phyloP scores from a whole-genome alignment of 2,113 vertebrate species.

The Pachyramphus minor region DNA sequence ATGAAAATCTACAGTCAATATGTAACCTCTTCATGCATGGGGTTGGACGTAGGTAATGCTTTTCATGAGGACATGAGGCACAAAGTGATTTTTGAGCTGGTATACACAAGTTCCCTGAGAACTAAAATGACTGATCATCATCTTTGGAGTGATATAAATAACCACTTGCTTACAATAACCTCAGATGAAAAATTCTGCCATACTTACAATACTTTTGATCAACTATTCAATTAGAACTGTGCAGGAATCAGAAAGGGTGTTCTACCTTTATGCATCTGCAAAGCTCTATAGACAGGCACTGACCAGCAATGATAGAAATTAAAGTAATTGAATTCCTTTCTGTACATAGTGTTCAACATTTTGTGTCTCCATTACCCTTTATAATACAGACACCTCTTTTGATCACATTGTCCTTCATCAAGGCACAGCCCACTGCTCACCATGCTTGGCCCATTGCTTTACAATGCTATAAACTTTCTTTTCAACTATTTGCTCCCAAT shows the following conservation, averaged over 20 bases:
- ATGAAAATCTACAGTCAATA: background rate
- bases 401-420: background rate
- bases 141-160: background rate
- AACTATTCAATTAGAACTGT: background rate
- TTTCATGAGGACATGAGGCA: background rate
- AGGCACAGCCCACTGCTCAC: background rate
- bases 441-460: background rate
- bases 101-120: background rate
- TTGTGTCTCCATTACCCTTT: background rate
- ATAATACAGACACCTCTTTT: background rate
- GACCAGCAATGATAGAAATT: background rate
- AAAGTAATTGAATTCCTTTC: background rate
- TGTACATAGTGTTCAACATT: background rate
- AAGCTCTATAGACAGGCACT: background rate
- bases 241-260: background rate
- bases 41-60: fast-evolving
- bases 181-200: background rate
- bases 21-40: fast-evolving
- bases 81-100: background rate
- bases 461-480: background rate
- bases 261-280: background rate
- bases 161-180: background rate
- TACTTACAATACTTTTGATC: background rate
- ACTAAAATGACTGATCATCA: background rate
- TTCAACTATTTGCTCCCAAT: background rate